Conservation (phyloP, 2,113 vertebrate species). For the Xiphophorus maculatus region DNA sequence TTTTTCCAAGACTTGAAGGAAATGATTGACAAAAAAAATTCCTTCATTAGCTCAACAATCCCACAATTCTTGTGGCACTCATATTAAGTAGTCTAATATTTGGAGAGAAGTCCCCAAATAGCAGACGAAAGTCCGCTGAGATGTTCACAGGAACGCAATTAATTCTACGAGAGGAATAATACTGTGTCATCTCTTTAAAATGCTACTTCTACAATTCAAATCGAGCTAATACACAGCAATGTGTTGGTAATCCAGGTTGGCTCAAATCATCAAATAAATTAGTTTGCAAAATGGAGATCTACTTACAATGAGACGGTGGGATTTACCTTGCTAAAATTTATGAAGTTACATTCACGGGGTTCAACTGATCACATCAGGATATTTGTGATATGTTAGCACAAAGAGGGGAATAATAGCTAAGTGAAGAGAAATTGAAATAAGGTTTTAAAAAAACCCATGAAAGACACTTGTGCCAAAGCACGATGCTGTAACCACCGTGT, state of each 20-base stretch:
- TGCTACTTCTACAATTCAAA: constrained; percentile 19
- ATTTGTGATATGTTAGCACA: no score
- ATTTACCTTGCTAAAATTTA: no score
- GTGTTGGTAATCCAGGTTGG: constrained; percentile 8
- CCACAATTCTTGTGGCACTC: constrained; percentile 3
- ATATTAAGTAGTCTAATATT: constrained; percentile 25
- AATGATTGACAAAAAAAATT: constrained; percentile 8
- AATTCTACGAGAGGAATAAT: constrained; percentile 28
- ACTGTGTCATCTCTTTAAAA: constrained; percentile 28
- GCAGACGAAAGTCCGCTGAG: constrained; percentile 22
- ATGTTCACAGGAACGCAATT: constrained; percentile 31
- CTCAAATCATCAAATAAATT: constrained; percentile 44
- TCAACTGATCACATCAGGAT: no score
- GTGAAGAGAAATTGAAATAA: no score
- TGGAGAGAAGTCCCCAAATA: constrained; percentile 15
- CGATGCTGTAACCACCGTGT: no score
- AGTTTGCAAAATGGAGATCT: constrained; percentile 1
- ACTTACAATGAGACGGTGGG: no score
- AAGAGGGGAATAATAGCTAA: no score
- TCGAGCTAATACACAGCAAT: constrained; percentile 5
- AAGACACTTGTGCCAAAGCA: no score
- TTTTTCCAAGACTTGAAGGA: constrained; percentile 27
- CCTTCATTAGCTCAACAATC: constrained; percentile 34
- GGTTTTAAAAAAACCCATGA: no score
- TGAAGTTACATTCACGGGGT: no score